phyloP scores from a whole-genome alignment of 2,888 invertebrate species.

The Ernsta delagoae region DNA sequence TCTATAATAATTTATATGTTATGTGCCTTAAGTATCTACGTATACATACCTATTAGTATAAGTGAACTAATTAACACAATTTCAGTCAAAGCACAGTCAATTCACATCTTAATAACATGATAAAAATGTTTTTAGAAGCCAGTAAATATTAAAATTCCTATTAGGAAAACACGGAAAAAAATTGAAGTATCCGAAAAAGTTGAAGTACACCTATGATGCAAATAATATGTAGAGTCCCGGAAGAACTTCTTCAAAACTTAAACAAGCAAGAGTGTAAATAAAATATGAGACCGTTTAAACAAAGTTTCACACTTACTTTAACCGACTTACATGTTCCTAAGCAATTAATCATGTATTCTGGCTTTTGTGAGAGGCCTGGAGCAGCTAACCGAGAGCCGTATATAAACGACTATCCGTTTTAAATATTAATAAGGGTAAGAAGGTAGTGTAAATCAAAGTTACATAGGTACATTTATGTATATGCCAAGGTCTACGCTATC shows the following conservation, averaged over 20 bases:
- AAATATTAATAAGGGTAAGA: constrained; percentile 5
- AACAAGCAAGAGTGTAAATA: background rate
- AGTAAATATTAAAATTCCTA: no score
- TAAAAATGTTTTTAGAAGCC: no score
- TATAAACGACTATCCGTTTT: background rate
- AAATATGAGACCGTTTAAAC: background rate
- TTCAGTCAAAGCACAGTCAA: no score
- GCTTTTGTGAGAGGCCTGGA: background rate
- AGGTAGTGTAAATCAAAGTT: constrained; percentile 1
- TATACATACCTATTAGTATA: no score
- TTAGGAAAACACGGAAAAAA: no score
- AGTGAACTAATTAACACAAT: no score
- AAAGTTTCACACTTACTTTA: constrained; percentile 1
- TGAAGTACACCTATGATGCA: no score
- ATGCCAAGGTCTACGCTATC: constrained; percentile 1
- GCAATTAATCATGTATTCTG: constrained; percentile 2
- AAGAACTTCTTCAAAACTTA: background rate
- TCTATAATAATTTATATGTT: no score
- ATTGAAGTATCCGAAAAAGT: no score
- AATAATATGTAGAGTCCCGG: background rate
- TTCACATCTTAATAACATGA: no score
- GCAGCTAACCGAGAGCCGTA: background rate
- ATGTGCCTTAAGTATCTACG: no score
- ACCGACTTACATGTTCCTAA: background rate
- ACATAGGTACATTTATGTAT: background rate